These are phyloP conservation scores for Anoplophora glabripennis DNA, from an alignment of 1,140 invertebrate species.

Conservation along the genomic window DNA sequence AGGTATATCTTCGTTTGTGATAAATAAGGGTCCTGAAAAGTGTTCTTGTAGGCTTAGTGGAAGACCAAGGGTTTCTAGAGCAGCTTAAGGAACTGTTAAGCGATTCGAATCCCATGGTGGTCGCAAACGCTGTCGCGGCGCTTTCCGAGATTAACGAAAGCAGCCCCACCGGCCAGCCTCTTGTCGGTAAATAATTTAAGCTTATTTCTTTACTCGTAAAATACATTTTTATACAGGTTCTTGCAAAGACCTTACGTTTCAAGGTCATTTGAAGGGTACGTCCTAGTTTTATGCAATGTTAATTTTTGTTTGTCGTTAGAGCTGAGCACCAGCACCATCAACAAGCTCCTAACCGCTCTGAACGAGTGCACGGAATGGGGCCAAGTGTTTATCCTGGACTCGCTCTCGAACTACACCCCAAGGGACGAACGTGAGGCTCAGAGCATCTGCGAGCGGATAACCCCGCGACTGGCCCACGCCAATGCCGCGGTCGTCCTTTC, in stretches of 20 bases:
- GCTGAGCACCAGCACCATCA: conserved; percentile 97
- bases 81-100: conserved; percentile 95
- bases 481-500: conserved; percentile 99
- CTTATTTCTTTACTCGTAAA: no score
- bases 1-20: conserved; percentile 18
- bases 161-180: conserved; percentile 84
- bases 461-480: conserved; percentile 95
- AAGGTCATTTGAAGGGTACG: no score
- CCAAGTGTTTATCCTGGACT: conserved; percentile 98
- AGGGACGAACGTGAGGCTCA: conserved; percentile 99
- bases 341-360: conserved; percentile 95
- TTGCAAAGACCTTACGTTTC: no score
- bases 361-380: conserved; percentile 99
- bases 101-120: conserved; percentile 99
- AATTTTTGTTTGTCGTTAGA: conserved; percentile 58
- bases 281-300: no score
- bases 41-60: conserved; percentile 71
- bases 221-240: no score
- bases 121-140: conserved; percentile 98
- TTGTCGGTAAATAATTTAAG: conserved; percentile 62
- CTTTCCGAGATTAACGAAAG: conserved; percentile 98
- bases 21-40: background rate
- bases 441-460: conserved; percentile 98
- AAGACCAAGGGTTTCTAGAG: conserved; percentile 98
- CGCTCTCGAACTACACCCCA: conserved; percentile 94